These are phyloP conservation scores for Spodoptera litura DNA, from an alignment of 1,140 invertebrate genomes.

Conservation along the genomic window DNA sequence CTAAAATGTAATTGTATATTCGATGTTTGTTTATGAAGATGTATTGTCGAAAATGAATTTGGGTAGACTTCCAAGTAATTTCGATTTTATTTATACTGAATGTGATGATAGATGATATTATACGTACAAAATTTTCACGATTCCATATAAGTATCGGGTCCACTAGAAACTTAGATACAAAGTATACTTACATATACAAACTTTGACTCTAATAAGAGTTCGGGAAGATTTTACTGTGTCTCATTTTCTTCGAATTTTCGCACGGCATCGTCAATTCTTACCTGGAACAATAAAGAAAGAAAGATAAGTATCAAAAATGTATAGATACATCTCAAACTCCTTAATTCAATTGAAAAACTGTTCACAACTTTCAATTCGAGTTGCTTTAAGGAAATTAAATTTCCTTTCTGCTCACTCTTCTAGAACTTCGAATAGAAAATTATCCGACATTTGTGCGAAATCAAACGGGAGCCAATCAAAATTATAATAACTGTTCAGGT, in stretches of 20 bases:
- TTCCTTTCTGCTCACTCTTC: conserved; percentile 61
- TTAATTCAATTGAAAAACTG: conserved; percentile 24
- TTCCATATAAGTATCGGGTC: too few species aligned
- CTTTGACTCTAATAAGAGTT: too few species aligned
- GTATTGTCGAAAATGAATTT: too few species aligned
- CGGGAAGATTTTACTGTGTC: too few species aligned
- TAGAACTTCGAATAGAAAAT: conserved; percentile 60
- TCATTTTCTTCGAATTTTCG: background rate
- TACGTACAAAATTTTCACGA: too few species aligned
- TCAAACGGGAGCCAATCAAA: conserved; percentile 64
- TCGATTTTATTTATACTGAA: too few species aligned
- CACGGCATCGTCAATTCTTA: background rate
- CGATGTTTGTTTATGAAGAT: too few species aligned
- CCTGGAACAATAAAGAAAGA: conserved; percentile 20
- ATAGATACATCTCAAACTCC: background rate
- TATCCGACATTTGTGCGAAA: conserved; percentile 54
- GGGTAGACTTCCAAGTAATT: too few species aligned
- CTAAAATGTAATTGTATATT: too few species aligned
- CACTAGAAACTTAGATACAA: too few species aligned
- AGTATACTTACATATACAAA: too few species aligned
- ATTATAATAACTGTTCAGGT: conserved; percentile 70
- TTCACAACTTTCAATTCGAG: conserved; percentile 8
- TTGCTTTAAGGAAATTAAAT: conserved; percentile 71
- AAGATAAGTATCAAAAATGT: background rate
- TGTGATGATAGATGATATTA: too few species aligned